A percentile compares a stretch with the other conserved stretches of the same genome.
These are phyloP conservation scores for Peromyscus attwateri DNA, from an alignment of 2,797 vertebrate genomes.

Conservation along the genomic window DNA sequence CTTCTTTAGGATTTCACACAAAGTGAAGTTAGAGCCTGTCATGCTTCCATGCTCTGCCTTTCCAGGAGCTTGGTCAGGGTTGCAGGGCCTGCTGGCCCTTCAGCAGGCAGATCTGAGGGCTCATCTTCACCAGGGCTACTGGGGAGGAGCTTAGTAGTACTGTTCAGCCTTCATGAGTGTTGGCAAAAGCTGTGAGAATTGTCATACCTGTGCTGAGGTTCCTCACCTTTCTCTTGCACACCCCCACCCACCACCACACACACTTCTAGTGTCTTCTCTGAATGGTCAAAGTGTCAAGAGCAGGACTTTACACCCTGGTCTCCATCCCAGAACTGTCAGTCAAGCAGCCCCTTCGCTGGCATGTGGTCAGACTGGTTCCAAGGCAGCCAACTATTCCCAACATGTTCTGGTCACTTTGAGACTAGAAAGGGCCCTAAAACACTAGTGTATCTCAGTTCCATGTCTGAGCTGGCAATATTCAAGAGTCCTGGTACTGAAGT, in stretches of 20 bases:
- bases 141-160: not conserved
- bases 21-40: not conserved
- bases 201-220: not conserved
- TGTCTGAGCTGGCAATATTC: not conserved
- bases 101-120: not conserved
- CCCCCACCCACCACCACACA: not conserved
- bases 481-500: not conserved
- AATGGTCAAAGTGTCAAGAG: not conserved
- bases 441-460: not conserved
- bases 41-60: not conserved
- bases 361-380: not conserved
- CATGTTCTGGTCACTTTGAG: not conserved
- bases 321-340: not conserved
- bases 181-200: not conserved
- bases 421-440: not conserved
- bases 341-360: not conserved
- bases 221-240: too few species aligned
- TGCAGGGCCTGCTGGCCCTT: not conserved
- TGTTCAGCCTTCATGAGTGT: not conserved
- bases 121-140: not conserved
- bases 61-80: not conserved
- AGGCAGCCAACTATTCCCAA: not conserved
- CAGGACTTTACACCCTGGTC: not conserved
- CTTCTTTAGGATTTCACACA: not conserved
- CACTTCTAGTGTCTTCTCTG: not conserved